A percentile compares a stretch with the other conserved stretches of the same genome.
Conservation (phyloP, 2,113 vertebrate genomes). For the Bubo blakistoni region DNA sequence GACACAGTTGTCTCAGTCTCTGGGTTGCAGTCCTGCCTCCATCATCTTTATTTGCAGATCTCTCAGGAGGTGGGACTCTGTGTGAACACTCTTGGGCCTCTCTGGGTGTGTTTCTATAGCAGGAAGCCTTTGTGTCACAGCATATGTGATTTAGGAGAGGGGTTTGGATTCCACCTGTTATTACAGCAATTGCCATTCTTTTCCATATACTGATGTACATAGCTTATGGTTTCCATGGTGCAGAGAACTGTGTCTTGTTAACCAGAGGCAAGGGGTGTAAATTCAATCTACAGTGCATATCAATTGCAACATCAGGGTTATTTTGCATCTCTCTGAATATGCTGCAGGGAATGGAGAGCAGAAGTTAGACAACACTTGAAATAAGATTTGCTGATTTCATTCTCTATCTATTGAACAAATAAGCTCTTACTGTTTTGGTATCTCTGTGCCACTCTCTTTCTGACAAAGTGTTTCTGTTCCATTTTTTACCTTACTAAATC, state of each 20-base stretch:
- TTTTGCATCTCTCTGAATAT: not conserved
- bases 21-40: not conserved
- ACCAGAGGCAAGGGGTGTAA: not conserved
- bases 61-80: not conserved
- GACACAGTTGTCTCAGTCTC: not conserved
- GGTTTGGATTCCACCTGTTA: not conserved
- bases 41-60: not conserved
- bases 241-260: not conserved
- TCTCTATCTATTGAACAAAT: not conserved
- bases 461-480: not conserved
- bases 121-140: not conserved
- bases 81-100: not conserved
- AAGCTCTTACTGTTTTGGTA: not conserved
- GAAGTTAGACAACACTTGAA: not conserved
- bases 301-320: not conserved
- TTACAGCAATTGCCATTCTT: not conserved
- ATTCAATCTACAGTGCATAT: not conserved
- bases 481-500: not conserved
- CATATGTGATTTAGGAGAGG: accelerated
- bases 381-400: not conserved
- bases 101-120: not conserved
- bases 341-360: not conserved
- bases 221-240: not conserved
- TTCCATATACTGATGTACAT: not conserved
- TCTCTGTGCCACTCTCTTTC: not conserved